Conservation (phyloP, 1,140 invertebrate genomes). For the Pseudomyrmex dendroicus region DNA sequence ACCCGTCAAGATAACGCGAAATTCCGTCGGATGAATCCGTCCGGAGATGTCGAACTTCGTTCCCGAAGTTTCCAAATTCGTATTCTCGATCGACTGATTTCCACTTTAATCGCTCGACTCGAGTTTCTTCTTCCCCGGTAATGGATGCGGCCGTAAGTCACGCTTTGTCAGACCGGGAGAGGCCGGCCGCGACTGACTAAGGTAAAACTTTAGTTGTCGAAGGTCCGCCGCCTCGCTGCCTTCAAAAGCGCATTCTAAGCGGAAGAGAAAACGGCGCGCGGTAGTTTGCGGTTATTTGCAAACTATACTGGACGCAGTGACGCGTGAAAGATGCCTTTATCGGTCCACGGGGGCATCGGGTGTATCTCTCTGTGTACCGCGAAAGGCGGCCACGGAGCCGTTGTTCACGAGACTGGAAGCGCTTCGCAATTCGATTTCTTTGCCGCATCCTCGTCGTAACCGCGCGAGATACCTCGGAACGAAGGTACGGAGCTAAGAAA, state of each 20-base stretch:
- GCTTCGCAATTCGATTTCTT: constrained; percentile 17
- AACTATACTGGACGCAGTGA: constrained; percentile 28
- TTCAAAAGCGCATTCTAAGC: constrained; percentile 29
- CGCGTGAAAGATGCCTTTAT: constrained; percentile 52
- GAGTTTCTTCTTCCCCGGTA: background rate
- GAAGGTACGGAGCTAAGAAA: constrained; percentile 31
- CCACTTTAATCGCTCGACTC: constrained; percentile 10
- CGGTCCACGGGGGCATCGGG: constrained; percentile 15
- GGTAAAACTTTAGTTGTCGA: constrained; percentile 8
- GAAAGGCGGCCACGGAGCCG: constrained; percentile 8
- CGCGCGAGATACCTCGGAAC: background rate
- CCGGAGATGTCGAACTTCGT: constrained; percentile 21
- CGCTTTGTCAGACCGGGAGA: constrained; percentile 34
- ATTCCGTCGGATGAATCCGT: constrained; percentile 11
- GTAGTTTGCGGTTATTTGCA: constrained; percentile 47
- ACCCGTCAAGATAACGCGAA: background rate
- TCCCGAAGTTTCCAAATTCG: constrained; percentile 15
- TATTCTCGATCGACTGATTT: constrained; percentile 19
- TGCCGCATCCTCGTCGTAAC: constrained; percentile 13
- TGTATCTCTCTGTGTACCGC: constrained; percentile 24
- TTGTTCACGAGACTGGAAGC: constrained; percentile 17
- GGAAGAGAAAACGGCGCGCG: constrained; percentile 19
- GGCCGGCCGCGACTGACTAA: constrained; percentile 21
- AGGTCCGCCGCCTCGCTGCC: background rate
- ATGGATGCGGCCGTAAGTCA: constrained; percentile 46